Percentiles rank a stretch among this genome's conserved stretches.
Conservation (phyloP, 2,113 vertebrate genomes). For the Numenius arquata region DNA sequence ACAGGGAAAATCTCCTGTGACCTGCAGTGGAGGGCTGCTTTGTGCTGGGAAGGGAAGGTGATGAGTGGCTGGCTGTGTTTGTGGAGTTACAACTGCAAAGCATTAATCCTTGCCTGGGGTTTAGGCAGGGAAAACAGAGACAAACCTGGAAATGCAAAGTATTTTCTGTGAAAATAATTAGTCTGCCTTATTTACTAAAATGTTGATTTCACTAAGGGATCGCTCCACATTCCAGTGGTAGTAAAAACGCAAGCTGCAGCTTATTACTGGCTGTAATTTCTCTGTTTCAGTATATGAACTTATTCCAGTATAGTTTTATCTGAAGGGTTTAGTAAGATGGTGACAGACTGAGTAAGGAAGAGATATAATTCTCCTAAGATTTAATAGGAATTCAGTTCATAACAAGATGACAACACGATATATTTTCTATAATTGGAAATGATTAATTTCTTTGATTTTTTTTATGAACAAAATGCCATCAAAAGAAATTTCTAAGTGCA, state of each 20-base stretch:
- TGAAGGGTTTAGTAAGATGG: neutral
- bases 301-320: neutral
- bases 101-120: neutral
- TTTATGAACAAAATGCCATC: neutral
- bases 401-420: neutral
- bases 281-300: neutral
- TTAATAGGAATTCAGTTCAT: neutral
- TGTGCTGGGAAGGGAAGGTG: neutral
- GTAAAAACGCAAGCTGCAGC: neutral
- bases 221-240: neutral
- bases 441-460: neutral
- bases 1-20: neutral
- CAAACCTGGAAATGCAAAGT: neutral
- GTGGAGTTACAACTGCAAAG: neutral
- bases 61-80: neutral
- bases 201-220: neutral
- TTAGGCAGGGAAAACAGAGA: neutral
- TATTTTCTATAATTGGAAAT: neutral
- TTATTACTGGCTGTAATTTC: neutral
- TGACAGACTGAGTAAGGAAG: neutral
- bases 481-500: neutral
- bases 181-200: neutral
- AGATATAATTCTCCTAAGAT: neutral
- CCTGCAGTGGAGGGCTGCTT: accelerated
- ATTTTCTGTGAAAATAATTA: neutral